A percentile compares a stretch with the other conserved stretches of the same genome.
Conservation (phyloP, 1,140 invertebrate genomes). For the Brachionus sp. region DNA sequence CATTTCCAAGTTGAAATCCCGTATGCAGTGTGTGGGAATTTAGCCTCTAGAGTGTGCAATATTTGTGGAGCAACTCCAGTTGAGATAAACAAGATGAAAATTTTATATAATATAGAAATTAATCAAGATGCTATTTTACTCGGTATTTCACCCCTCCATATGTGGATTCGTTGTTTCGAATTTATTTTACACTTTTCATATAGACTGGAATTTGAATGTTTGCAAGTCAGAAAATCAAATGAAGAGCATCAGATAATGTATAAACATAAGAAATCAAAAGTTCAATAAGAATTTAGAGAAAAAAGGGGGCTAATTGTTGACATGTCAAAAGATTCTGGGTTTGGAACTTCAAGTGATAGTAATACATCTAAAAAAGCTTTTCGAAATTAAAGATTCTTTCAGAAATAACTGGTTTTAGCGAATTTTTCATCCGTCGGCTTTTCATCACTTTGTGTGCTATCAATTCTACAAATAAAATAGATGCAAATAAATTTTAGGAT, state of each 20-base stretch:
- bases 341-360: not conserved
- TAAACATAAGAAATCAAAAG: not conserved
- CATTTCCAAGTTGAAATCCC: not conserved
- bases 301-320: not conserved
- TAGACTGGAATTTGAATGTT: not conserved
- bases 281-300: constrained; percentile 19
- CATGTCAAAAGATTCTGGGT: not conserved
- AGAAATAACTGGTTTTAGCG: not conserved
- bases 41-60: too few relatives aligned
- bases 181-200: not conserved
- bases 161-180: not conserved
- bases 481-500: not conserved
- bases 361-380: not conserved
- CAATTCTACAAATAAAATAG: not conserved
- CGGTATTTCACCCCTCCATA: too few relatives aligned
- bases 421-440: not conserved
- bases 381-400: not conserved
- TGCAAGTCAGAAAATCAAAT: constrained; percentile 1
- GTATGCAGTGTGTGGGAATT: not conserved
- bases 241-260: not conserved
- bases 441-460: not conserved
- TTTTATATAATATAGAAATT: too few relatives aligned
- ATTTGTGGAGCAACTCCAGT: too few relatives aligned
- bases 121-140: too few relatives aligned
- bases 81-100: too few relatives aligned